Base-by-base conservation (phyloP, 2,888 invertebrate species). In the Cantharis nigra region DNA sequence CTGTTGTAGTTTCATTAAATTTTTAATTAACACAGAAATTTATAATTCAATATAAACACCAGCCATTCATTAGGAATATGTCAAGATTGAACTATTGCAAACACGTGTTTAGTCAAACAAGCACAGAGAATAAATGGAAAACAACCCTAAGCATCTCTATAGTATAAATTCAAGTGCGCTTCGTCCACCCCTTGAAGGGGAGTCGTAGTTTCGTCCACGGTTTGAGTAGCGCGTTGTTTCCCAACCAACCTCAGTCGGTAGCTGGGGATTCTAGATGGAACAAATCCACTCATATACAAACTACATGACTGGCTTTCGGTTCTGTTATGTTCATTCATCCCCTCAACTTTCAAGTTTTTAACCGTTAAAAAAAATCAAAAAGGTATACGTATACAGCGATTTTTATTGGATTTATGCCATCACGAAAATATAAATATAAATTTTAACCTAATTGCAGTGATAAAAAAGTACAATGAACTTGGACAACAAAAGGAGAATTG, bases 1-100 rank as follows among this genome's bases (percentile, higher is more conserved):
- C 49, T 49, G 49, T 49, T n/a, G 49, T 49, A n/a, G 49, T 49
- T 49, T 49, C n/a, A 49, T 49, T 49, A 49, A 49, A 49, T n/a
- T 49, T 49, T 49, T 49, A 49, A 49, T 49, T n/a, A 49, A 49
- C n/a, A 88, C 79, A 85, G 84, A 84, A 83, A 81, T 49, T 80
- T 67, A 67, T 67, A 67, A 23, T 67, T 67, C 79, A 80, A 79
- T 23, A 23, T 67, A 67, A 67, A 67, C 18, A 23, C 20, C 49
- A 49, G 49, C n/a, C 49, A 67, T 23, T 64, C 49, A 70, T 70
- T 62, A 70, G 20, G 65, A 49, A 72, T 65, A 73, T 33, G 69
- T 69, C 49, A 62, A 73, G 49, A 73, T 73, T 62, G 65, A 73
- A 73, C 65, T 73, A 73, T 64, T 71, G 71, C 33, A 73, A 73